Evolutionary conservation across 2,888 invertebrate genomes (phyloP), one percentile per base, ranked within the genome.

Genomic region (Cremastobaeus sp.): DNA sequence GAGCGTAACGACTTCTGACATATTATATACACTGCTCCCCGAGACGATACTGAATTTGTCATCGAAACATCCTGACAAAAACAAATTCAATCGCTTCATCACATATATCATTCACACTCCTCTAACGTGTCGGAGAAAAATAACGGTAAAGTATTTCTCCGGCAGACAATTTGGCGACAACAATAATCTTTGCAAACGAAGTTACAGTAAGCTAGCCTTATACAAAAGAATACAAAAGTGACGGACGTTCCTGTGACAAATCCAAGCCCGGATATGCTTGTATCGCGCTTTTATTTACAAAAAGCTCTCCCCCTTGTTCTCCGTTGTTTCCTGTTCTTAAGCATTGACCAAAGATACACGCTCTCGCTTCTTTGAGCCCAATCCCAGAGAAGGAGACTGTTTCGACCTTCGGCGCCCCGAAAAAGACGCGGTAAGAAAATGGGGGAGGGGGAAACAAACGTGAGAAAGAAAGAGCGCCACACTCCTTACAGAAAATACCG

Each of bases 1-100:
- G 54, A 74, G 74, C 73, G 52, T 50, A 71, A 62, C 70, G 71
- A 73, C 72, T 77, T 66, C 76, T 54, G 57, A 20, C 76, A 60
- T 35, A 60, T 45, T 77, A 78, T 71, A 25, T 77, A 78, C 74
- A 78, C 71, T 55, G 70, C 78, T 76, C 65, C 72, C 35, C 69
- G 39, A 68, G 74, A 76, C 71, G 34, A 47, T 17, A 52, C 65
- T 45, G 32, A 60, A 76, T 74, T 74, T 68, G 66, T 64, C 68
- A 77, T 73, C 69, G 71, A 74, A 78, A 71, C 57, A 57, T 72
- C 60, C 32, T 50, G 48, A 55, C 43, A 15, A 65, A 45, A 47
- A 25, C 28, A 50, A 64, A 64, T 35, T 62, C 54, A 64, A 70
- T 37, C 60, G 45, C 39, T 28, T 69, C 52, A 32, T 64, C 55